Base-by-base conservation (phyloP, 2,888 invertebrate species). In the Spilosoma lubricipeda region DNA sequence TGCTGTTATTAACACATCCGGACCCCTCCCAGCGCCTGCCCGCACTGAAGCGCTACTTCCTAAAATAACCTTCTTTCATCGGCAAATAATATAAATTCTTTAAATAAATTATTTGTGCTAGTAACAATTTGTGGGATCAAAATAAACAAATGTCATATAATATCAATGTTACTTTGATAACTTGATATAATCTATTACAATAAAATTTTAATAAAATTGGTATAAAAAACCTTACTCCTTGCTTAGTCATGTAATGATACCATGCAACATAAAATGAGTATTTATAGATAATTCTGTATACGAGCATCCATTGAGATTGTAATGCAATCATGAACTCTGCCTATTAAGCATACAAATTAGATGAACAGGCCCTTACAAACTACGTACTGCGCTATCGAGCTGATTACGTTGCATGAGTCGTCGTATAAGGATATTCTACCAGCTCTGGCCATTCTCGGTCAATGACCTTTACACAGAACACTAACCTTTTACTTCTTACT, bases 371-470 rank as follows among this genome's bases (percentile, higher is more conserved):
- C 30, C 18, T 30, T 63, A 18, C 7, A 30, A 63, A 63, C 30
- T 63, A 59, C 27, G 59, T 59, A 63, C 45, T 27, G 23, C 45
- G 67, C 59, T 73, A 70, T 73, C 70, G n/a, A 48, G 27, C 66
- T 42, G 71, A 71, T 67, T 36, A 67, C 33, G 27, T 68, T 68
- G 69, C 59, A 77, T 74, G 69, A 42, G 45, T 67, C 42, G 70
- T 48, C 71, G 45, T 56, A 78, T 80, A 80, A 78, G 85, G 76
- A 78, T 80, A 77, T 76, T 71, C 70, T 30, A 70, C 70, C 30
- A 71, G 65, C 75, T 48, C 71, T 78, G 77, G 71, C 56, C 72
- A 52, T 56, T 70, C 70, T 36, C 76, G 83, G 85, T 81, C 83
- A 79, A 15, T 42, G 85, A 77, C 52, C 85, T 82, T 63, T 72